These are phyloP conservation scores for Propsilocerus akamusi DNA, from an alignment of 1,140 invertebrate genomes.

Conservation along the genomic window DNA sequence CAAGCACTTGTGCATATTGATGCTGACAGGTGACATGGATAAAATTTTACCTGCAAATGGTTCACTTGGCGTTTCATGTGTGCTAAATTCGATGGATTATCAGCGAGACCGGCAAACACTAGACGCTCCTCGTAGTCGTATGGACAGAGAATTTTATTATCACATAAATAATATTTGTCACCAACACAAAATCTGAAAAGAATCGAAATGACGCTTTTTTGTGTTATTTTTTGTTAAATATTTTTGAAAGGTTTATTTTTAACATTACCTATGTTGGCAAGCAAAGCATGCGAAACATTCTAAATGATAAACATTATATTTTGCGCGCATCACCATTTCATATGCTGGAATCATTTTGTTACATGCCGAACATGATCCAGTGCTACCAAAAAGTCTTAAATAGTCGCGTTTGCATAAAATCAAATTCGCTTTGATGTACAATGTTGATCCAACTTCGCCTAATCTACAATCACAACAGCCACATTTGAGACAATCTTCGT, in stretches of 20 bases:
- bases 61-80: slow-evolving; percentile 74
- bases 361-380: slow-evolving; percentile 80
- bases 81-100: slow-evolving; percentile 66
- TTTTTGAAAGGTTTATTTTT: slow-evolving; percentile 5
- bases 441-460: slow-evolving; percentile 78
- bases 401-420: slow-evolving; percentile 87
- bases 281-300: slow-evolving; percentile 94
- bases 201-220: slow-evolving; percentile 8
- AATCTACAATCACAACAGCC: slow-evolving; percentile 82
- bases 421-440: slow-evolving; percentile 83
- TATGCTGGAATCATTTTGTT: slow-evolving; percentile 89
- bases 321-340: slow-evolving; percentile 93
- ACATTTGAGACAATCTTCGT: slow-evolving; percentile 87
- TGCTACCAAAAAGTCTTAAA: slow-evolving; percentile 75
- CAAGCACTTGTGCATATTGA: too few relatives aligned
- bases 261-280: slow-evolving; percentile 80
- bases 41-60: slow-evolving; percentile 41
- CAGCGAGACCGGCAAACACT: slow-evolving; percentile 76
- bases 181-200: slow-evolving; percentile 80
- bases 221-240: slow-evolving; percentile 1
- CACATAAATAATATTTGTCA: slow-evolving; percentile 78
- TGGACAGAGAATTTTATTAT: slow-evolving; percentile 87
- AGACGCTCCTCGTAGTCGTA: slow-evolving; percentile 85
- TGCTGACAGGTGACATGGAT: too few relatives aligned
- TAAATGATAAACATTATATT: slow-evolving; percentile 86